A percentile compares a stretch with the other conserved stretches of the same genome.
These are phyloP conservation scores for Polydrusus tereticollis DNA, from an alignment of 2,888 invertebrate genomes.

Conservation along the genomic window DNA sequence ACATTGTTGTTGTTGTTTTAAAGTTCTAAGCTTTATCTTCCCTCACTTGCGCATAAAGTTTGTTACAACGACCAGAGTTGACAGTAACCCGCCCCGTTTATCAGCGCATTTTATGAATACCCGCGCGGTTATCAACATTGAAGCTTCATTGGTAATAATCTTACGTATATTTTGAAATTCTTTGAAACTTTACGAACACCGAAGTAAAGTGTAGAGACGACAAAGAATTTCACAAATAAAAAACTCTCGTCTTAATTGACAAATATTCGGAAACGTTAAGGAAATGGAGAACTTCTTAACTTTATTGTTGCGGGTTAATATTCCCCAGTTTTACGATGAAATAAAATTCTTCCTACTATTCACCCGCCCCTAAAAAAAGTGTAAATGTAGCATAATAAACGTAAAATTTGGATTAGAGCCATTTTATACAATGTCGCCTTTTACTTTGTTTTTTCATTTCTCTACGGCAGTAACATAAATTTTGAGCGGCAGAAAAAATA, in stretches of 20 bases:
- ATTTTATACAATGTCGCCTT: constrained; percentile 31
- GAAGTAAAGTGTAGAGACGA: neutral
- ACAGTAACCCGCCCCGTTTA: too few relatives aligned
- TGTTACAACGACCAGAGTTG: too few relatives aligned
- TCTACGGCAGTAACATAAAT: neutral
- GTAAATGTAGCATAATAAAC: constrained; percentile 31
- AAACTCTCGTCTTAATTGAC: constrained; percentile 24
- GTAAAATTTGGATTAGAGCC: constrained; percentile 33
- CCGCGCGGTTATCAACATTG: too few relatives aligned
- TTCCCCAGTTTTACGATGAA: constrained; percentile 22
- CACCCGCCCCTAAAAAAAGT: constrained; percentile 25
- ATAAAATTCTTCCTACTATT: constrained; percentile 34
- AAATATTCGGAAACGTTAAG: constrained; percentile 25
- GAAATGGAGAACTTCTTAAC: constrained; percentile 28
- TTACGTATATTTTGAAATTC: too few relatives aligned
- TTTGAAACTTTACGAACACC: too few relatives aligned
- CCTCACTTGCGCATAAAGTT: too few relatives aligned
- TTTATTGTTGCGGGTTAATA: constrained; percentile 35
- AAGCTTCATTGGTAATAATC: too few relatives aligned
- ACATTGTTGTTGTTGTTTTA: too few relatives aligned
- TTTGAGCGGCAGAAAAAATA: neutral
- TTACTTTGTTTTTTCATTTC: constrained; percentile 23
- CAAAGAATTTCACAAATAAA: neutral
- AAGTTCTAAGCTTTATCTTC: too few relatives aligned
- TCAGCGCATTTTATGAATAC: too few relatives aligned